Percentiles rank a stretch among this genome's conserved stretches.
phyloP scores from a whole-genome alignment of 2,797 vertebrate species.

The Dermochelys coriacea region DNA sequence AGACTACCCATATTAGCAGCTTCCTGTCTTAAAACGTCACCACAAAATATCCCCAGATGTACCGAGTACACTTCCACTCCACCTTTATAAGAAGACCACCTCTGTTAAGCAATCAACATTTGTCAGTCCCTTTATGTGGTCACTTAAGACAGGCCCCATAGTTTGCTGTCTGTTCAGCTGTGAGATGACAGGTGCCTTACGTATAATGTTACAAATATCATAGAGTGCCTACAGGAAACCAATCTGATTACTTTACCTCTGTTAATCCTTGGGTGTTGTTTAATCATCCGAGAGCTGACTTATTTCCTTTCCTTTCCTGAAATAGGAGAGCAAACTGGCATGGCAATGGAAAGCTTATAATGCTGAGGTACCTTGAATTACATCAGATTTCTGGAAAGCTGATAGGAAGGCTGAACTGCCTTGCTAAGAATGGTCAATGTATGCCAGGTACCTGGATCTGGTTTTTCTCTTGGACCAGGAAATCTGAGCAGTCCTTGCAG shows the following conservation, averaged over 20 bases:
- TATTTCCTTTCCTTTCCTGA: slow-evolving; percentile 28
- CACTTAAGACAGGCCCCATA: slow-evolving; percentile 24
- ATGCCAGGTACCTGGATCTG: neutral
- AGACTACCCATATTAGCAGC: neutral
- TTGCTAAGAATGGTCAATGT: neutral
- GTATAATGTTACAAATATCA: slow-evolving; percentile 56
- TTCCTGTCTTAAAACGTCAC: slow-evolving; percentile 22
- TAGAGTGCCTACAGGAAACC: slow-evolving; percentile 70
- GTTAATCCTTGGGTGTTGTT: slow-evolving; percentile 26
- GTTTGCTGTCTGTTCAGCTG: slow-evolving; percentile 25
- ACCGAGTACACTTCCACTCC: neutral
- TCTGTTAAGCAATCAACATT: slow-evolving; percentile 19
- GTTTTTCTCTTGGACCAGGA: slow-evolving; percentile 22
- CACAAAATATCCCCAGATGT: slow-evolving; percentile 7
- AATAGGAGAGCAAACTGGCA: slow-evolving; percentile 39
- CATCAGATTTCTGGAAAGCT: neutral
- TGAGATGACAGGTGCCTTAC: slow-evolving; percentile 69
- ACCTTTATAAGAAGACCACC: neutral
- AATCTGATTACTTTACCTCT: slow-evolving; percentile 48
- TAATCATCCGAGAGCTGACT: neutral
- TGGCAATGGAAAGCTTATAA: neutral
- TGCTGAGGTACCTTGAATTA: neutral
- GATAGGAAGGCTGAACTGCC: neutral
- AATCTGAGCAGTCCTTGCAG: slow-evolving; percentile 54
- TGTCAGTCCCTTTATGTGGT: neutral